These are phyloP conservation scores for Lophotriccus pileatus DNA, from an alignment of 2,797 vertebrate genomes.

Conservation along the genomic window DNA sequence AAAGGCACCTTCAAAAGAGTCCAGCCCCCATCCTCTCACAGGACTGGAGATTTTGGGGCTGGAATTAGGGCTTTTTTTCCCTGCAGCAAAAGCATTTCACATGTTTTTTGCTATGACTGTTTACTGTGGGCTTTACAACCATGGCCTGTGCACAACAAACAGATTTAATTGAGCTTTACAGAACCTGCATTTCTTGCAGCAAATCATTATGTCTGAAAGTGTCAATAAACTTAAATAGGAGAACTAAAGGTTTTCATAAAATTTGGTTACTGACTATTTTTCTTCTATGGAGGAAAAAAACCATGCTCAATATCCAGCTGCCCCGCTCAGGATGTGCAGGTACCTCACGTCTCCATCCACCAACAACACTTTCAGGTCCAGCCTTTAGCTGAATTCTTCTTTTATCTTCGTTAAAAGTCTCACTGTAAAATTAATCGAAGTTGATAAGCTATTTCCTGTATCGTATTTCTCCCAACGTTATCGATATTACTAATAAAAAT, in stretches of 20 bases:
- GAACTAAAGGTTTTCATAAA: fast-evolving
- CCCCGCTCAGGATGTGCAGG: not conserved
- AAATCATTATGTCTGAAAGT: not conserved
- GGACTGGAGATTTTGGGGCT: not conserved
- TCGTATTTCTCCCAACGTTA: conserved; percentile 33
- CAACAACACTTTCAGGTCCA: not conserved
- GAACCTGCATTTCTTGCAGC: not conserved
- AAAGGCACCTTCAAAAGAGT: not conserved
- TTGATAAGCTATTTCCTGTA: conserved; percentile 37
- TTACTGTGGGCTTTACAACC: not conserved
- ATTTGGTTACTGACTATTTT: not conserved
- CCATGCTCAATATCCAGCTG: not conserved
- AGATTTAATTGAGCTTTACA: not conserved
- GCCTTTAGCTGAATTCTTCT: not conserved
- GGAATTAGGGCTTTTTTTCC: not conserved
- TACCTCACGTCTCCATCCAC: not conserved
- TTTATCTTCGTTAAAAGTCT: not conserved
- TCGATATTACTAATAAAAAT: conserved; percentile 56
- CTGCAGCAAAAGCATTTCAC: not conserved
- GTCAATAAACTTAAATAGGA: not conserved
- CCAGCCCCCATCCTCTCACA: not conserved
- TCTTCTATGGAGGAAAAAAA: not conserved
- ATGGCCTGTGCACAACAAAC: not conserved
- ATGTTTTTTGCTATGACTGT: not conserved
- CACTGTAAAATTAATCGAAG: conserved; percentile 12